Conservation (phyloP, 2,888 invertebrate species). For the Cheilosia scutellata region DNA sequence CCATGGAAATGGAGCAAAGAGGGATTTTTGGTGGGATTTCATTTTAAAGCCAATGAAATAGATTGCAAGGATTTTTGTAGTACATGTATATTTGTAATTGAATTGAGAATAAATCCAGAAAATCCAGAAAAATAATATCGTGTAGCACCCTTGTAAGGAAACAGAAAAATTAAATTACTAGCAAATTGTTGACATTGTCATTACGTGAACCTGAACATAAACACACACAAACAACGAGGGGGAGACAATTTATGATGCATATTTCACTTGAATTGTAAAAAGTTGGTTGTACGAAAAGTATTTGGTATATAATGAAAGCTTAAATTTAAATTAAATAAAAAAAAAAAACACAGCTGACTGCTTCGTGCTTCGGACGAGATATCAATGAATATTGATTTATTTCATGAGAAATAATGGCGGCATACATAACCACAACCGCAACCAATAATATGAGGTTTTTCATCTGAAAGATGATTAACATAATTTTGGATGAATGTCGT, state of each 20-base stretch:
- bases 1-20: background rate
- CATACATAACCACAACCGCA: too few species aligned
- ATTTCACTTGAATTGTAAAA: slow-evolving; percentile 16
- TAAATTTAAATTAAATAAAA: too few species aligned
- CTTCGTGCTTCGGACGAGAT: too few species aligned
- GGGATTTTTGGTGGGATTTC: slow-evolving; percentile 10
- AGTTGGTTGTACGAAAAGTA: background rate
- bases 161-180: background rate
- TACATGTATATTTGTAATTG: slow-evolving; percentile 30
- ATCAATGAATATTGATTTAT: too few species aligned
- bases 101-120: slow-evolving; percentile 24
- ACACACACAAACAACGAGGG: background rate
- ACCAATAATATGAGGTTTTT: too few species aligned
- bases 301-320: too few species aligned
- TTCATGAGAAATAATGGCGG: too few species aligned
- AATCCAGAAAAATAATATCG: background rate
- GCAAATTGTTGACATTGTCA: slow-evolving; percentile 27
- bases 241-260: background rate
- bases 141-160: background rate
- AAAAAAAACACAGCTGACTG: too few species aligned
- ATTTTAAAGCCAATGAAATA: slow-evolving; percentile 55
- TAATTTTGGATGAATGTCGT: too few species aligned
- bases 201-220: too few species aligned
- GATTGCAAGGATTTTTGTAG: slow-evolving; percentile 18
- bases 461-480: too few species aligned